phyloP scores from a whole-genome alignment of 2,888 invertebrate genomes.

The Aspidapion aeneum region DNA sequence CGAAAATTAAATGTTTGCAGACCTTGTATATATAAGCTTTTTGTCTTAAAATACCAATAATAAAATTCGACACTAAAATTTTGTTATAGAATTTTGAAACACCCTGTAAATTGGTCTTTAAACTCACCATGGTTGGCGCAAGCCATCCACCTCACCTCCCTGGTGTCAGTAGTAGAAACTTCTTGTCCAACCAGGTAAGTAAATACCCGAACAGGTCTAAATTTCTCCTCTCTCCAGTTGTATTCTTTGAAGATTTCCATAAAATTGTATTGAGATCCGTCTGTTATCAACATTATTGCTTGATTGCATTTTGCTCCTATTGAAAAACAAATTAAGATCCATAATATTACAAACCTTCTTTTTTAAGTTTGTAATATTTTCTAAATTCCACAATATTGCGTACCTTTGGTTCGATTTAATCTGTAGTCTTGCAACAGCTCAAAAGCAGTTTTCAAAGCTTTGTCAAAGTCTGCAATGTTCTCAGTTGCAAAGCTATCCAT shows the following conservation, averaged over 20 bases:
- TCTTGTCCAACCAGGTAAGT: conserved; percentile 88
- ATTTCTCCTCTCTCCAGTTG: conserved; percentile 74
- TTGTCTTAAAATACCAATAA: too few species aligned
- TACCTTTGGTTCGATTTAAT: conserved; percentile 68
- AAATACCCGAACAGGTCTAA: conserved; percentile 90
- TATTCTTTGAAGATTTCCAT: conserved; percentile 88
- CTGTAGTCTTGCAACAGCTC: conserved; percentile 61
- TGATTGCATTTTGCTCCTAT: conserved; percentile 68
- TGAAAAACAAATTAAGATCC: background rate
- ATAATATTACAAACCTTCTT: background rate
- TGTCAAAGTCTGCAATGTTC: conserved; percentile 91
- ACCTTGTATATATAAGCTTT: too few species aligned
- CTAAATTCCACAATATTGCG: conserved; percentile 97
- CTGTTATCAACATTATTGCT: conserved; percentile 98
- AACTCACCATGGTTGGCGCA: conserved; percentile 84
- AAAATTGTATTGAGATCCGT: conserved; percentile 94
- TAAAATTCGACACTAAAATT: too few species aligned
- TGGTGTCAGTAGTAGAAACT: conserved; percentile 84
- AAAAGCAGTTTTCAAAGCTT: conserved; percentile 86
- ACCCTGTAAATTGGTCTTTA: too few species aligned
- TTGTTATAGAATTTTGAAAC: too few species aligned
- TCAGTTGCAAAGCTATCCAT: conserved; percentile 75
- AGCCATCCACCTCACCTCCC: conserved; percentile 97
- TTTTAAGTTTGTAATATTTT: too few species aligned
- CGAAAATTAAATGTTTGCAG: too few species aligned